Percentiles rank a stretch among this genome's conserved stretches.
Conservation (phyloP, 2,888 invertebrate genomes). For the Aspidiotus rigidus region DNA sequence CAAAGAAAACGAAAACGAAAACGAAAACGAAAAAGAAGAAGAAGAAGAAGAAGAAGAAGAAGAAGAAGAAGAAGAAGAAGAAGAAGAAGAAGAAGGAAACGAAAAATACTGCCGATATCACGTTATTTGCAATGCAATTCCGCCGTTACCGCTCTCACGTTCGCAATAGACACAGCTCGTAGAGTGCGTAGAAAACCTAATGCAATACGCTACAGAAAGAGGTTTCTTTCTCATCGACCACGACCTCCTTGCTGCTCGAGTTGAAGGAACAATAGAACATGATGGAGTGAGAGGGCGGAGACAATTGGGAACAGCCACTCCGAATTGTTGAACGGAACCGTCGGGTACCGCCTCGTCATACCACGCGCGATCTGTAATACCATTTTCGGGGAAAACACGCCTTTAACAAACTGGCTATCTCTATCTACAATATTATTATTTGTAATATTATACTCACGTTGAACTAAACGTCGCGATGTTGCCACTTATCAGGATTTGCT, state of each 20-base stretch:
- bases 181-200: too few relatives aligned
- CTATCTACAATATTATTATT: too few relatives aligned
- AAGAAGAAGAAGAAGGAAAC: background rate
- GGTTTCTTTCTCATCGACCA: conserved; percentile 1
- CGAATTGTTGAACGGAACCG: conserved; percentile 31
- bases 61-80: too few relatives aligned
- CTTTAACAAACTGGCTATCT: conserved; percentile 11
- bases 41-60: background rate
- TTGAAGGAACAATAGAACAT: conserved; percentile 9
- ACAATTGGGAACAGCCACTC: conserved; percentile 32
- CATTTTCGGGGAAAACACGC: conserved; percentile 22
- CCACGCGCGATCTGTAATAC: background rate
- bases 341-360: conserved; percentile 28
- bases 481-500: background rate
- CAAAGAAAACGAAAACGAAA: too few relatives aligned
- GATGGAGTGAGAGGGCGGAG: conserved; percentile 34
- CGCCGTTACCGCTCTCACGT: conserved; percentile 1
- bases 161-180: too few relatives aligned
- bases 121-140: background rate
- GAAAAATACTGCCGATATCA: conserved; percentile 10
- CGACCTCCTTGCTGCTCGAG: background rate
- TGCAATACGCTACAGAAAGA: conserved; percentile 6
- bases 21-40: too few relatives aligned
- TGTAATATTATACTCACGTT: too few relatives aligned
- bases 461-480: too few relatives aligned